Evolutionary conservation across 2,888 invertebrate species (phyloP).

Genomic region (Coremacera marginata): DNA sequence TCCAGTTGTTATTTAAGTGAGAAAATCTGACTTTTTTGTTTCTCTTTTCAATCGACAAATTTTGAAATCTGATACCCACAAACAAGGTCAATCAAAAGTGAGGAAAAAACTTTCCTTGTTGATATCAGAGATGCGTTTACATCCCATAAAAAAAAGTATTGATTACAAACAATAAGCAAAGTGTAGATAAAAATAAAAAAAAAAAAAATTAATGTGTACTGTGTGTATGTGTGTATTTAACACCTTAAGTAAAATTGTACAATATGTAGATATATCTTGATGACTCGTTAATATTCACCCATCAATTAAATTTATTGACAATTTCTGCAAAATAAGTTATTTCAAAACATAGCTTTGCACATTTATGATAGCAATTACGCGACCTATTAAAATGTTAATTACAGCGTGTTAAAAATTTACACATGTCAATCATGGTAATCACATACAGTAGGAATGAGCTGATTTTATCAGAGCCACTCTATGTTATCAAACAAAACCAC

Average conservation of each 20-base stretch:
- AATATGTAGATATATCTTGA: too few species aligned
- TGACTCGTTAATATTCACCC: too few species aligned
- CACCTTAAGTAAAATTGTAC: too few species aligned
- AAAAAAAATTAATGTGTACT: too few species aligned
- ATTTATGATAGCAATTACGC: neutral
- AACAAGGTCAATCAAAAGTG: slow-evolving; percentile 21
- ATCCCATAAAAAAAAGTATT: slow-evolving; percentile 14
- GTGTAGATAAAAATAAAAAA: neutral
- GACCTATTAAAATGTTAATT: slow-evolving; percentile 7
- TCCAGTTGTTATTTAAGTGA: neutral
- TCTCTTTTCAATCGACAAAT: neutral
- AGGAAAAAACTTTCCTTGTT: neutral
- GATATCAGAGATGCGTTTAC: neutral
- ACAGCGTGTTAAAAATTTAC: neutral
- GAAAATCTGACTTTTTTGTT: neutral
- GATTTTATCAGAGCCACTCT: neutral
- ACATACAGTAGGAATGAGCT: neutral
- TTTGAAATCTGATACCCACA: slow-evolving; percentile 12
- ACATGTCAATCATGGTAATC: neutral
- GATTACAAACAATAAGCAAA: neutral
- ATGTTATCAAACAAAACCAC: slow-evolving; percentile 10
- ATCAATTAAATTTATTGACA: too few species aligned
- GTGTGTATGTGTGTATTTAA: too few species aligned
- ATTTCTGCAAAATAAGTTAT: too few species aligned
- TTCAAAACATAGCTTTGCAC: neutral